Evolutionary conservation across 2,888 invertebrate species (phyloP).

Genomic region (Dasysyrphus albostriatus): DNA sequence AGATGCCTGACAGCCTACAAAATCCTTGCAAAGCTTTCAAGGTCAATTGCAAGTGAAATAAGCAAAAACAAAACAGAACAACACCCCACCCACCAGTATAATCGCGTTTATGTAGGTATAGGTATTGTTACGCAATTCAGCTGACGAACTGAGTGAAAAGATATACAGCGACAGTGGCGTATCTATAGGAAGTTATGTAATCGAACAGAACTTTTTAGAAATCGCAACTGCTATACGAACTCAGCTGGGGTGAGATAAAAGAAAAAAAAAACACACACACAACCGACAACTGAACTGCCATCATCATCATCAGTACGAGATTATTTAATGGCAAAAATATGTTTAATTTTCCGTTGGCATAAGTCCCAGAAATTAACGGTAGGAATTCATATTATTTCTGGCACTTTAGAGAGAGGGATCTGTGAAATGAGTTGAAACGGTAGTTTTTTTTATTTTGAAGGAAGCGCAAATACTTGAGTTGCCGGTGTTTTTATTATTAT

Average conservation of each 20-base stretch:
- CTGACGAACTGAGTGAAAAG: constrained; percentile 57
- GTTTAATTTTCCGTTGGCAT: constrained; percentile 56
- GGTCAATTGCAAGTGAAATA: constrained; percentile 38
- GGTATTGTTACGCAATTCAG: constrained; percentile 58
- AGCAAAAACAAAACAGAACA: not conserved
- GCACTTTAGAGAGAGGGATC: constrained; percentile 49
- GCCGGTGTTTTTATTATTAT: not conserved
- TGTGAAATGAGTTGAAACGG: constrained; percentile 27
- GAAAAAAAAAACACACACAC: not conserved
- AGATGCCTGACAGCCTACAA: constrained; percentile 19
- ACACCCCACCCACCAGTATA: constrained; percentile 48
- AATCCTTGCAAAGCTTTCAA: constrained; percentile 43
- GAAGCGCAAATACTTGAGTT: constrained; percentile 26
- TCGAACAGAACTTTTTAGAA: constrained; percentile 38
- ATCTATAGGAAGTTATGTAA: constrained; percentile 21
- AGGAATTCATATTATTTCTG: constrained; percentile 60
- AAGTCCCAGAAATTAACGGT: constrained; percentile 56
- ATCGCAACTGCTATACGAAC: constrained; percentile 5
- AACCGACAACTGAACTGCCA: constrained; percentile 12
- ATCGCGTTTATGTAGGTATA: not conserved
- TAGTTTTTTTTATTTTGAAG: not conserved
- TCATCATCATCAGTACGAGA: constrained; percentile 23
- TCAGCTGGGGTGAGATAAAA: constrained; percentile 31
- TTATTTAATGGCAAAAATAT: constrained; percentile 59
- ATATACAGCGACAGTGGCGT: constrained; percentile 8